Percentiles rank a stretch among this genome's conserved stretches.
Evolutionary conservation across 2,113 vertebrate genomes (phyloP).

Genomic region (Paradoxurus hermaphroditus): DNA sequence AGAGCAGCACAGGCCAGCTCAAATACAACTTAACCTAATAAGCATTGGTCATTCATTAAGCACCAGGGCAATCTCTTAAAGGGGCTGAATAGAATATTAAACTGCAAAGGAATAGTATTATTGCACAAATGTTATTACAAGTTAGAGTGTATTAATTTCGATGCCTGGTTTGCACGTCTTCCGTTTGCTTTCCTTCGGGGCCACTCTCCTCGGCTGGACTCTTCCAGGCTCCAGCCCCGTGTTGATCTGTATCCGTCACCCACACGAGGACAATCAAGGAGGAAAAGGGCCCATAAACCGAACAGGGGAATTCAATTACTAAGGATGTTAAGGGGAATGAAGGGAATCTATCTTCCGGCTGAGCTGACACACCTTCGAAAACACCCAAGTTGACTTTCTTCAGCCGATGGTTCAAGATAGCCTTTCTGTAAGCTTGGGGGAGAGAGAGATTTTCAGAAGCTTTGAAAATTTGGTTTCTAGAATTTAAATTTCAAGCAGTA

Average conservation of each 20-base stretch:
- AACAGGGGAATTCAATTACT: conserved; percentile 81
- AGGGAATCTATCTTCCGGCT: conserved; percentile 78
- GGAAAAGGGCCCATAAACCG: conserved; percentile 41
- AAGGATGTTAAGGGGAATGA: conserved; percentile 77
- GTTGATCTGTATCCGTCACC: conserved; percentile 72
- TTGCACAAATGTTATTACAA: conserved; percentile 62
- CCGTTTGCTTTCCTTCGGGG: conserved; percentile 54
- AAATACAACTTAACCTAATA: conserved; percentile 88
- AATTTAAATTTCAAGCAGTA: not conserved
- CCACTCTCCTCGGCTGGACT: not conserved
- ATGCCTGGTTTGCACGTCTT: conserved; percentile 14
- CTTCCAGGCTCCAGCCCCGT: conserved; percentile 28
- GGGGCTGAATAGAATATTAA: conserved; percentile 73
- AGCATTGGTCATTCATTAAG: conserved; percentile 84
- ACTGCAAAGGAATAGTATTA: conserved; percentile 62
- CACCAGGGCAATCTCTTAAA: conserved; percentile 80
- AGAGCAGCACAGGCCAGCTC: conserved; percentile 82
- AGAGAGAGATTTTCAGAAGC: not conserved
- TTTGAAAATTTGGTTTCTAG: not conserved
- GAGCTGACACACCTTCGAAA: conserved; percentile 17
- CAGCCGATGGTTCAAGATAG: not conserved
- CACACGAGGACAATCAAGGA: conserved; percentile 55
- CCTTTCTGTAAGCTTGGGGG: not conserved
- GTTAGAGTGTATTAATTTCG: conserved; percentile 67
- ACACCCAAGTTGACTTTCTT: conserved; percentile 12